These are phyloP conservation scores for Euschistus heros DNA, from an alignment of 1,140 invertebrate species.

Conservation along the genomic window DNA sequence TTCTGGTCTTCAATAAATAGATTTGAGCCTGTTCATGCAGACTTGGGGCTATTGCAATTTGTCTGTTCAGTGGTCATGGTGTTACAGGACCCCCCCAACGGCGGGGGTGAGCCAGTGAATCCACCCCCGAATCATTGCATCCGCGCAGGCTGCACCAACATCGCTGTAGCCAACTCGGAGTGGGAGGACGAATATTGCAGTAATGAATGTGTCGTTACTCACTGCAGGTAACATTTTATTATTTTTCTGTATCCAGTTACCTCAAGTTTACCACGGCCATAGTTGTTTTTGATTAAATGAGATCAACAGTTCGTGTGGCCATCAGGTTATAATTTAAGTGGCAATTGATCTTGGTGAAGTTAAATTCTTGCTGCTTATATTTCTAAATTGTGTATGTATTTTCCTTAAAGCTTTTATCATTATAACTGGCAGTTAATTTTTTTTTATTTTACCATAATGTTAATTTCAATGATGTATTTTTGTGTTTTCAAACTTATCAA, in stretches of 20 bases:
- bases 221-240: constrained; percentile 64
- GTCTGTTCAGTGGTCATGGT: constrained; percentile 29
- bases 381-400: too few species aligned
- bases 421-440: too few species aligned
- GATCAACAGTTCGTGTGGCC: not conserved
- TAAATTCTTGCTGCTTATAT: too few species aligned
- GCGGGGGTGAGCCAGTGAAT: constrained; percentile 29
- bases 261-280: too few species aligned
- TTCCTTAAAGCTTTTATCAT: too few species aligned
- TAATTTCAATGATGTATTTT: too few species aligned
- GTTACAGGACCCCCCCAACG: constrained; percentile 26
- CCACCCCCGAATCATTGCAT: constrained; percentile 49
- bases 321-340: too few species aligned
- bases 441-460: too few species aligned
- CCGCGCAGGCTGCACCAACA: constrained; percentile 81
- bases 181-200: constrained; percentile 98
- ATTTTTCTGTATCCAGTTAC: not conserved
- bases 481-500: too few species aligned
- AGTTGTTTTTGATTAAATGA: too few species aligned
- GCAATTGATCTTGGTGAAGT: too few species aligned
- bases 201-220: constrained; percentile 92
- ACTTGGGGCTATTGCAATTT: constrained; percentile 19
- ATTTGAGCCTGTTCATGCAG: not conserved
- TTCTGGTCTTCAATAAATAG: too few species aligned
- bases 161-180: constrained; percentile 79